Evolutionary conservation across 2,113 vertebrate species (phyloP), one percentile per base, ranked within the genome.

Genomic region (Tamias sibiricus): DNA sequence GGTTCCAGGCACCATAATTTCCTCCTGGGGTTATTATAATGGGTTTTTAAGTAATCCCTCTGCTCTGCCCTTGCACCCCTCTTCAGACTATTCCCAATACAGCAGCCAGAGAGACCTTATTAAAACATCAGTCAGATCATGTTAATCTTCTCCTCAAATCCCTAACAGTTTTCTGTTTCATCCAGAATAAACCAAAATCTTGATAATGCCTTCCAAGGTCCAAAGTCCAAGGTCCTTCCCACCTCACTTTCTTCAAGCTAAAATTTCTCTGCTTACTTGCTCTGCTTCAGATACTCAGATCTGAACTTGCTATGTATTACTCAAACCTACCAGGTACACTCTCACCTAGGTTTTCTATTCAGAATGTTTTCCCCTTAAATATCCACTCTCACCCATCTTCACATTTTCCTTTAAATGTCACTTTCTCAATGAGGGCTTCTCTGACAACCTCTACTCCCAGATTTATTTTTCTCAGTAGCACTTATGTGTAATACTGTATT

Each of bases 181-280:
- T n/a, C 92, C 32, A 90, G 77, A 93, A 62, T 87, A 93, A 90
- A 92, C 20, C 30, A 80, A 94, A 94, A 74, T 37, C 44, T 87
- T 83, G 40, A 87, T 13, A 84, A 83, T 9, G 37, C n/a, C 71
- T 95, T 79, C 80, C 12, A 96, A 95, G 59, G 74, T 66, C 57
- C 75, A 80, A 57, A 79, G 76, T 49, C 59, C 59, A 85, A 84
- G 37, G 6, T 57, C 57, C 17, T 90, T 59, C n/a, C 47, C 22
- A 54, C 26, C 28, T 95, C 44, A 71, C 17, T 86, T 96, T 92
- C 52, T 92, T 85, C 75, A 96, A 90, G 59, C 16, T 37, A 32
- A 37, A 57, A 62, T n/a, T 74, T 37, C 42, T 16, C 72, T 52
- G 30, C 30, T 93, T 88, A 40, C 8, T 89, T 22, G 69, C 16